Base-by-base conservation (phyloP, 1,140 invertebrate genomes). In the Cephus cinctus region DNA sequence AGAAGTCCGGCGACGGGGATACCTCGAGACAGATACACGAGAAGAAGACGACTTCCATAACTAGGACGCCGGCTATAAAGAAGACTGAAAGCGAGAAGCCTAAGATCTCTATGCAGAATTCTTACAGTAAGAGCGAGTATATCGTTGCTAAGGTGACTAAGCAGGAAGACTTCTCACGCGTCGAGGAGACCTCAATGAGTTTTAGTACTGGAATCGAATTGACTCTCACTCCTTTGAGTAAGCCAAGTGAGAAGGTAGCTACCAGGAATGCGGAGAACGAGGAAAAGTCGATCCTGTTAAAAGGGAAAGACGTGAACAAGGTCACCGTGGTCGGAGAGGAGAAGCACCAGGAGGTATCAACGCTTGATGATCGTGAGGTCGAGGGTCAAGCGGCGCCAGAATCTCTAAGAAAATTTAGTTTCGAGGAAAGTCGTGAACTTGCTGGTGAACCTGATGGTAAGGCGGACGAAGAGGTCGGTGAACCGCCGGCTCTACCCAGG, bases 361-460 rank as follows among this genome's bases (percentile, higher is more conserved):
- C 12, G 12, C 1, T 51, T 5, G 41, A 19, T 4, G 60, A 66
- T 5, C 54, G 65, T 4, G 64, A 63, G 8, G 52, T 69, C 1
- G 73, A 71, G 8, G 64, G 60, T 0, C 66, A 63, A n/a, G 49
- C 50, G 0, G 47, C 43, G 21, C 14, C 32, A 20, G 50, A 56
- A 27, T 41, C 47, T 30, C 44, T 11, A 22, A 46, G 46, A 12
- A 72, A 75, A 16, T 81, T 82, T 53, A 75, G 70, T 18, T 77
- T 78, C 11, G 79, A 84, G 31, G 80, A 80, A 14, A 86, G 84
- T 63, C 74, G 89, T 3, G 88, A 90, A 57, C 75, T 86, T 51
- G 88, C 88, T 2, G 89, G 88, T 1, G 88, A 89, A 54, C 88
- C 88, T 0, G 88, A 91, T 55, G 89, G 88, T 4, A 82, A 85